A percentile compares a stretch with the other conserved stretches of the same genome.
Conservation (phyloP, 2,113 vertebrate species). For the Galeopterus variegatus region DNA sequence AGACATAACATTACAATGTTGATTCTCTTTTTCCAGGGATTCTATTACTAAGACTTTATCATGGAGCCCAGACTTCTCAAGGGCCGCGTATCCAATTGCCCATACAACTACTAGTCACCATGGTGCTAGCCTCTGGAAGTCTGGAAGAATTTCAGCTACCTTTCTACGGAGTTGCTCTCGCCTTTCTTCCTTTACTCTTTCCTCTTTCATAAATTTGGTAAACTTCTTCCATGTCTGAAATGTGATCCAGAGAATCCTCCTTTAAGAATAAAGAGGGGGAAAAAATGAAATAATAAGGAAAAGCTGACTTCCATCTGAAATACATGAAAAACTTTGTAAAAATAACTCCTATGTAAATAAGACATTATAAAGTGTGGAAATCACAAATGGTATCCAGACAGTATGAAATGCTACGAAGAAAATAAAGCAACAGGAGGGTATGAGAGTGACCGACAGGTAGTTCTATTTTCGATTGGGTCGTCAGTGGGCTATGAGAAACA, state of each 20-base stretch:
- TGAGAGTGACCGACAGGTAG: neutral
- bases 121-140: conserved; percentile 88
- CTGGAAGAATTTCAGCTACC: conserved; percentile 94
- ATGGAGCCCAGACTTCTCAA: neutral
- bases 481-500: neutral
- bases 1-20: neutral
- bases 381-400: neutral
- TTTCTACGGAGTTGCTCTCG: conserved; percentile 91
- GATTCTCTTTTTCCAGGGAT: neutral
- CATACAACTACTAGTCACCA: neutral
- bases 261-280: conserved; percentile 82
- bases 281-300: conserved; percentile 39
- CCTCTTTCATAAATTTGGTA: conserved; percentile 88
- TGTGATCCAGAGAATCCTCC: conserved; percentile 86
- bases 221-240: conserved; percentile 92
- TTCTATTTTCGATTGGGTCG: neutral
- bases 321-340: neutral
- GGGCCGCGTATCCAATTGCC: neutral
- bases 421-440: neutral
- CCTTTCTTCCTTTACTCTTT: conserved; percentile 91
- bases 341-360: neutral
- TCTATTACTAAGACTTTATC: neutral
- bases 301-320: neutral
- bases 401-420: neutral
- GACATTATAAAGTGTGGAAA: neutral